Conservation (phyloP, 2,888 invertebrate genomes). For the Drosophila rellima region DNA sequence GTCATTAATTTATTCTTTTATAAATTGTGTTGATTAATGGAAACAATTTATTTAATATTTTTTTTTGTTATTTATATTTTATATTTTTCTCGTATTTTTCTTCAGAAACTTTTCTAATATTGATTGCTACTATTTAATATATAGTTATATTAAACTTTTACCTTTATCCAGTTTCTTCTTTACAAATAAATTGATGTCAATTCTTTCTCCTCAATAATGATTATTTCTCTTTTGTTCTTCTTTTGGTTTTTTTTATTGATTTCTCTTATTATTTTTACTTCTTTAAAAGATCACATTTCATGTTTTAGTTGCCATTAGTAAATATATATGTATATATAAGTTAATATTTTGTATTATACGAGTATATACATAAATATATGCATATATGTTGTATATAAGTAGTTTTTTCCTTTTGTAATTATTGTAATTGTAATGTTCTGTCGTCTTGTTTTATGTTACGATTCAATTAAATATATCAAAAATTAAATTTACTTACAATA, state of each 20-base stretch:
- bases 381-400: constrained; percentile 68
- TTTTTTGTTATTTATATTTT: constrained; percentile 8
- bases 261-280: constrained; percentile 70
- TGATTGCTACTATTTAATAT: constrained; percentile 51
- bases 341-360: constrained; percentile 66
- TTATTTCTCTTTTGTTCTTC: constrained; percentile 28
- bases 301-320: constrained; percentile 82
- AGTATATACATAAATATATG: constrained; percentile 76
- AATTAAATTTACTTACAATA: constrained; percentile 59
- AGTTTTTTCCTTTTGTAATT: constrained; percentile 53
- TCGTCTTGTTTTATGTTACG: constrained; percentile 37
- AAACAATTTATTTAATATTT: constrained; percentile 60
- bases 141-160: constrained; percentile 32
- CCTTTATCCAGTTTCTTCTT: constrained; percentile 64
- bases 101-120: constrained; percentile 56
- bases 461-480: constrained; percentile 47
- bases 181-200: constrained; percentile 59
- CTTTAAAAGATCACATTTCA: constrained; percentile 85
- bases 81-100: constrained; percentile 31
- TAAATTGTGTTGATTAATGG: constrained; percentile 59
- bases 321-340: constrained; percentile 75
- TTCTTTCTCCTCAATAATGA: constrained; percentile 37
- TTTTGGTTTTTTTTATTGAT: constrained; percentile 50
- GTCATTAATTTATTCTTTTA: constrained; percentile 52
- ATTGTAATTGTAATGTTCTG: constrained; percentile 58